A percentile compares a stretch with the other conserved stretches of the same genome.
phyloP scores from a whole-genome alignment of 2,797 vertebrate species.

The Sebastes vulpes region DNA sequence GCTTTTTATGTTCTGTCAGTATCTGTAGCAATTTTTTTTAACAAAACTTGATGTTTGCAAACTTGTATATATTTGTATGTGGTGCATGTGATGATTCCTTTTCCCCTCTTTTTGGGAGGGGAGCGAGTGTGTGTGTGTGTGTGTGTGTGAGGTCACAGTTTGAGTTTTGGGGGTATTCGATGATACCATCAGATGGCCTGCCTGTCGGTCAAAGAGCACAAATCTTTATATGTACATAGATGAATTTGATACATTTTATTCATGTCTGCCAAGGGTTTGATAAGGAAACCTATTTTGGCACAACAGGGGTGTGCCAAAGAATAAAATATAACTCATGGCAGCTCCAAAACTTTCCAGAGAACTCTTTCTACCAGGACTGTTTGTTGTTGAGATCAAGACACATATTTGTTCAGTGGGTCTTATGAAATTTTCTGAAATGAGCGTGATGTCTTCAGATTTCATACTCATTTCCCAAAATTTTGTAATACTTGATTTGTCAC shows the following conservation, averaged over 20 bases:
- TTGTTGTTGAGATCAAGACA: conserved; percentile 40
- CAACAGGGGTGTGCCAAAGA: conserved; percentile 64
- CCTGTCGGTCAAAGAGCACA: conserved; percentile 83
- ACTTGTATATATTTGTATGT: conserved; percentile 82
- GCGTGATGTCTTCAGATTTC: conserved; percentile 1
- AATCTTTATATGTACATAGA: conserved; percentile 76
- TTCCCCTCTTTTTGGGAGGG: conserved; percentile 32
- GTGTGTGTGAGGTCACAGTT: conserved; percentile 38
- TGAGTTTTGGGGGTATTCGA: conserved; percentile 28
- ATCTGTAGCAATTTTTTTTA: conserved; percentile 75
- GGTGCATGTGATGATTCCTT: conserved; percentile 67
- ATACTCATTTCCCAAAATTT: conserved; percentile 3
- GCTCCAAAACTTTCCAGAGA: conserved; percentile 61
- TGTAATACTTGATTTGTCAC: conserved; percentile 20
- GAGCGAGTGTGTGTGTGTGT: conserved; percentile 32
- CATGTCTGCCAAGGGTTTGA: conserved; percentile 76
- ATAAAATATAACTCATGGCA: conserved; percentile 51
- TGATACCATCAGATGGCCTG: conserved; percentile 42
- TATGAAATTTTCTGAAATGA: conserved; percentile 5
- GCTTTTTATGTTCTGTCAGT: conserved; percentile 75
- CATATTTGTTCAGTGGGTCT: conserved; percentile 12
- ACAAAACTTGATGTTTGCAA: conserved; percentile 72
- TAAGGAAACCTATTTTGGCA: conserved; percentile 50
- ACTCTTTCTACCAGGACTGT: conserved; percentile 65
- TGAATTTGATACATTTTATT: conserved; percentile 72